These are phyloP conservation scores for Apostichopus leukothele DNA, from an alignment of 53 echinoderm and acorn worm species.

Conservation along the genomic window DNA sequence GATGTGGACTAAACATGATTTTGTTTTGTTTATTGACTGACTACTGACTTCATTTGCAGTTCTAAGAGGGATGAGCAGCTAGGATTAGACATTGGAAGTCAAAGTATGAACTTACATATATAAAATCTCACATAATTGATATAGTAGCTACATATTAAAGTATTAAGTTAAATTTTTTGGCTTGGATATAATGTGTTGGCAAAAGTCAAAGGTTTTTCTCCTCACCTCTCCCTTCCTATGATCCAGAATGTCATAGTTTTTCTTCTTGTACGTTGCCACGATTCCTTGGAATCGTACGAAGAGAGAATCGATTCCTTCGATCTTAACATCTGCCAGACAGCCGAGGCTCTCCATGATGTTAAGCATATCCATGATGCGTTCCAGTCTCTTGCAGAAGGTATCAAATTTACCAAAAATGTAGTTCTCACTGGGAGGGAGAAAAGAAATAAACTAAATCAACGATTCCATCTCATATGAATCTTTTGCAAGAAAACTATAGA, in stretches of 20 bases:
- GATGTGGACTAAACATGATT: too few species aligned
- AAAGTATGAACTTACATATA: too few species aligned
- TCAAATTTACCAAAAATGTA: conserved; percentile 99
- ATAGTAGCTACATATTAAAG: too few species aligned
- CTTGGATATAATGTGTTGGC: too few species aligned
- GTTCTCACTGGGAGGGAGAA: conserved; percentile 75
- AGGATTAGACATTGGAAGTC: too few species aligned
- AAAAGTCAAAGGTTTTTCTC: neutral
- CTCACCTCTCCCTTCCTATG: conserved; percentile 98
- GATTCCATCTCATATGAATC: neutral
- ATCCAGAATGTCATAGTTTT: conserved; percentile 92
- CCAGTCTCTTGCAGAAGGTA: conserved; percentile 95
- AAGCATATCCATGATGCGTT: conserved; percentile 93
- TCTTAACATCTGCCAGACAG: conserved; percentile 84
- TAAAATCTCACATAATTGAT: too few species aligned
- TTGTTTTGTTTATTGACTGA: too few species aligned
- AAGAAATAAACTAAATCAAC: neutral
- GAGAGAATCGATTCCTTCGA: conserved; percentile 94
- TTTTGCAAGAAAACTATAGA: too few species aligned
- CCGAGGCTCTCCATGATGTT: conserved; percentile 95
- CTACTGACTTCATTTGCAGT: too few species aligned
- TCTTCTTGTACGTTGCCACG: conserved; percentile 96
- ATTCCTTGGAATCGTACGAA: conserved; percentile 94
- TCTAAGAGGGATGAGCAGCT: too few species aligned
- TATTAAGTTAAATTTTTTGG: too few species aligned